Evolutionary conservation across 2,797 vertebrate species (phyloP), one percentile per base, ranked within the genome.

Genomic region (Melanotaenia parkinsoni): DNA sequence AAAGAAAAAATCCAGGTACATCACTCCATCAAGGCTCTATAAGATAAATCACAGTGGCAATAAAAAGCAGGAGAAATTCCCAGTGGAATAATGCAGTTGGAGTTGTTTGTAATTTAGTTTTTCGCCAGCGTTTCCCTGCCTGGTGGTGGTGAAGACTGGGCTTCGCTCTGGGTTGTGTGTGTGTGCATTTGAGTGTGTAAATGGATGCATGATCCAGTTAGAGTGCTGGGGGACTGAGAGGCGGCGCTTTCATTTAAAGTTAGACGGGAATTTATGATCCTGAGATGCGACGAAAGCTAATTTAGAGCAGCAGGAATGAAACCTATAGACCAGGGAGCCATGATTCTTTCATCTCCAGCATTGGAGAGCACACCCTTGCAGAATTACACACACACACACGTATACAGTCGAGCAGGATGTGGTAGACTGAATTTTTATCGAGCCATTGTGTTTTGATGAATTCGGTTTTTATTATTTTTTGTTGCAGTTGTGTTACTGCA

Each of bases 21-120:
- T 82, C 58, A 47, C 81, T 76, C 64, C 78, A 61, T 63, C 81
- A 65, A 16, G 61, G 60, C 40, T 66, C 72, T 24, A 76, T 69
- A 35, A 73, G 80, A 88, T 78, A 61, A 61, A 79, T 82, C 79
- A 70, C 16, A n/a, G 69, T 67, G 70, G 83, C 84, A 85, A 86
- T 90, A 96, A 96, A 96, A 93, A 94, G 93, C 94, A 92, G 88
- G 81, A 87, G 93, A 95, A 88, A 95, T 93, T 96, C 96, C 94
- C 95, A 92, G 89, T 83, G 93, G 95, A 96, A 92, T 90, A 84
- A 87, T 94, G 94, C 91, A 96, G 96, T 95, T 94, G 89, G 93
- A 94, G 95, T 95, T 95, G 94, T 95, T 96, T 95, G 85, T 97
- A 96, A 97, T 97, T 96, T 94, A 92, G 94, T 97, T 96, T 51